Conservation (phyloP, 2,888 invertebrate species). For the Nomada flava region DNA sequence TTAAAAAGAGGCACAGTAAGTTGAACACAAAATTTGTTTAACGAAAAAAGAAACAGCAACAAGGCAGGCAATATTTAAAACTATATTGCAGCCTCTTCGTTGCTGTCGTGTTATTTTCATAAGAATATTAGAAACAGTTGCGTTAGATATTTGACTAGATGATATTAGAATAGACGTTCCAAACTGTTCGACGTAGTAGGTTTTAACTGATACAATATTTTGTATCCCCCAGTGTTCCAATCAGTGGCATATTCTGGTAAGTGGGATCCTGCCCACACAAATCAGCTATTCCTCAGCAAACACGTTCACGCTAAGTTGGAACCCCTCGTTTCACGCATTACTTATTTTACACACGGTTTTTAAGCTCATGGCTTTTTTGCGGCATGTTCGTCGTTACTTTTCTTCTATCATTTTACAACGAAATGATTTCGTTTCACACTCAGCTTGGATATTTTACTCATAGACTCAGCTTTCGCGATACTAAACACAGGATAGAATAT, state of each 20-base stretch:
- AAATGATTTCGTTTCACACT: constrained; percentile 55
- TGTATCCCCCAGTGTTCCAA: constrained; percentile 93
- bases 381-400: constrained; percentile 77
- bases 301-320: constrained; percentile 80
- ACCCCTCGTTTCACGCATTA: constrained; percentile 73
- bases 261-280: constrained; percentile 86
- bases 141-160: constrained; percentile 37
- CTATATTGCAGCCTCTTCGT: constrained; percentile 31
- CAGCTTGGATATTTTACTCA: constrained; percentile 65
- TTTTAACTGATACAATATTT: constrained; percentile 84
- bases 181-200: constrained; percentile 57
- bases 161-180: constrained; percentile 58
- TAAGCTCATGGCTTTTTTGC: constrained; percentile 73
- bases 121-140: constrained; percentile 4
- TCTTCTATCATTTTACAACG: constrained; percentile 54
- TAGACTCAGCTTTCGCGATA: constrained; percentile 61
- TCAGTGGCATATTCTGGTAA: constrained; percentile 98
- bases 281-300: constrained; percentile 79
- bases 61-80: constrained; percentile 22
- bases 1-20: constrained; percentile 98
- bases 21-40: constrained; percentile 79
- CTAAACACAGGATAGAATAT: constrained; percentile 15
- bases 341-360: constrained; percentile 57
- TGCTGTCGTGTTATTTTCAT: constrained; percentile 17
- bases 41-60: constrained; percentile 12